These are phyloP conservation scores for Ictidomys tridecemlineatus DNA, from an alignment of 2,113 vertebrate genomes.

Conservation along the genomic window DNA sequence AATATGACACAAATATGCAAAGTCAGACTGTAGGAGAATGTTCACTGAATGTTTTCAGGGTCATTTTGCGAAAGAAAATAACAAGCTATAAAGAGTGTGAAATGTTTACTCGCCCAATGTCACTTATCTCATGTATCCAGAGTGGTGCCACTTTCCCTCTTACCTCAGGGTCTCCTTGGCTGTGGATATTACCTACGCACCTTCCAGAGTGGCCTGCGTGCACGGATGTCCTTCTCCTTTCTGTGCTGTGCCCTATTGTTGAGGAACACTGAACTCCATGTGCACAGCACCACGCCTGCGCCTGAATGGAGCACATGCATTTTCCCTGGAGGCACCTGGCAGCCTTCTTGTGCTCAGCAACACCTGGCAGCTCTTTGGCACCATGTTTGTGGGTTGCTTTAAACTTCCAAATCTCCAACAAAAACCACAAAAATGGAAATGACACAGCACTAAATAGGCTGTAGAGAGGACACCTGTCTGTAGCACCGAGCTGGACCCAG, in stretches of 20 bases:
- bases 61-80: background rate
- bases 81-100: accelerated
- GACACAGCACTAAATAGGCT: background rate
- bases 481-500: accelerated
- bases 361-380: accelerated
- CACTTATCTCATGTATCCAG: too few relatives aligned
- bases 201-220: too few relatives aligned
- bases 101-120: accelerated
- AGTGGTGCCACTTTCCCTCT: too few relatives aligned
- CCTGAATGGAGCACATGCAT: too few relatives aligned
- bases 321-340: accelerated
- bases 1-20: background rate
- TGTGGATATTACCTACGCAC: too few relatives aligned
- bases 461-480: accelerated
- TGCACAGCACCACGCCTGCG: too few relatives aligned
- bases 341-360: accelerated
- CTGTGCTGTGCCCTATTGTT: too few relatives aligned
- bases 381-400: background rate
- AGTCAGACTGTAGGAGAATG: background rate
- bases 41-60: background rate
- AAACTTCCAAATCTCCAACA: background rate
- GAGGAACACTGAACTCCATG: too few relatives aligned
- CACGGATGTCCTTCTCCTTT: too few relatives aligned
- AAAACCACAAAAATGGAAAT: background rate
- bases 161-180: too few relatives aligned